Evolutionary conservation across 2,113 vertebrate genomes (phyloP), one percentile per base, ranked within the genome.

Genomic region (Buteo buteo): DNA sequence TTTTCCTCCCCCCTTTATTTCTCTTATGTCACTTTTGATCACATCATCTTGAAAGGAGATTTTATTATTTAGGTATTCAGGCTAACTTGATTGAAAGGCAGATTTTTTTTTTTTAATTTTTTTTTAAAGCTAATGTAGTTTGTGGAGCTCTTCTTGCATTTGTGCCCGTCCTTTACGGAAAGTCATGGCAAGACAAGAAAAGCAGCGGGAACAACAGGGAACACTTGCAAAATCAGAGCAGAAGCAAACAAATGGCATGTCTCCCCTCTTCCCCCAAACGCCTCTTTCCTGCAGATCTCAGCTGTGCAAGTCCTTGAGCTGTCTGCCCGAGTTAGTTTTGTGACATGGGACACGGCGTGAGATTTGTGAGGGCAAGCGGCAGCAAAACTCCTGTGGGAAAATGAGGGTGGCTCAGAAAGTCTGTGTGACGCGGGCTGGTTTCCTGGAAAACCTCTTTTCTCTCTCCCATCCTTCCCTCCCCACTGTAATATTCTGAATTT

Each of bases 1-100:
- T 94, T 91, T 76, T 38, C 42, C 47, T 22, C 31, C 62, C 55
- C 76, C 28, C 14, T 81, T 84, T 42, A 59, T 71, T 82, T 90
- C 83, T 91, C 70, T 47, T 38, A 25, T 93, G 92, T 96, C 94
- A 94, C 85, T 96, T 94, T 86, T 86, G 88, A 96, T 96, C 97
- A n/a, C 32, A 71, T 97, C 92, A 88, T 67, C 79, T 71, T 85
- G 83, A 90, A 82, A 29, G 71, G 81, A 84, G 86, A 88, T 94
- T 88, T 94, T 71, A 82, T 94, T 94, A 66, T 73, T 88, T 64
- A 82, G 92, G 58, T 74, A 67, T 85, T 86, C 67, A 64, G 91
- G 70, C 54, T 15, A n/a, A 24, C 70, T 36, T 82, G 78, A 82
- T 66, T 54, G 91, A 82, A 89, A 86, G 87, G 78, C 86, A 58